Evolutionary conservation across 2,797 vertebrate species (phyloP).

Genomic region (Poecilia velifera): DNA sequence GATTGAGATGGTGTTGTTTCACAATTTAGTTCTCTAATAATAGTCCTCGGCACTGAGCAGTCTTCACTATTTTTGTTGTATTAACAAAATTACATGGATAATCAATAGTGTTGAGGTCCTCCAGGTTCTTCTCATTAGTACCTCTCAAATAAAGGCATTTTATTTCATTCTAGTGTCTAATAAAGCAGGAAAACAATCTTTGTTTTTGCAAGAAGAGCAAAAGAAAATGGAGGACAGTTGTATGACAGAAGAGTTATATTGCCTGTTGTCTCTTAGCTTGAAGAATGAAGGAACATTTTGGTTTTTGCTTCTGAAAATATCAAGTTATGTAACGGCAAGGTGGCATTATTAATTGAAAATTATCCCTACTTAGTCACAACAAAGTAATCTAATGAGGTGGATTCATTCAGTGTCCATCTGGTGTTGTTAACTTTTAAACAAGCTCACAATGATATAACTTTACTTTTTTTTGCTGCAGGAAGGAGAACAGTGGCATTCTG

Average conservation of each 20-base stretch:
- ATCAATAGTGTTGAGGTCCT: background rate
- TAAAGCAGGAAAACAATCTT: background rate
- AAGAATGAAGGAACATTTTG: background rate
- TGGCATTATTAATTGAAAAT: background rate
- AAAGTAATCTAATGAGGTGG: background rate
- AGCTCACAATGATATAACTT: background rate
- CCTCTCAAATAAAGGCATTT: background rate
- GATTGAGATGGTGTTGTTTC: background rate
- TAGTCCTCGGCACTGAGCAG: no score
- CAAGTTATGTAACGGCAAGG: background rate
- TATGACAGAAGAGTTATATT: background rate
- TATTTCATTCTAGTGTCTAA: background rate
- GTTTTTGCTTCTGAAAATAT: background rate
- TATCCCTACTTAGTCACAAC: background rate
- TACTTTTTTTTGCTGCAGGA: background rate
- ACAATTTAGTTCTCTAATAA: background rate
- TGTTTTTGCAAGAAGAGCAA: background rate
- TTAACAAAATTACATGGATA: background rate
- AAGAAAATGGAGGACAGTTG: background rate
- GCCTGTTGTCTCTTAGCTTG: background rate
- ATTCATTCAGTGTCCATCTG: background rate
- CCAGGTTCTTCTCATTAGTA: background rate
- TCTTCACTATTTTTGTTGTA: background rate
- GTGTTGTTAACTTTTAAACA: background rate
- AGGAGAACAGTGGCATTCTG: background rate